A percentile compares a stretch with the other conserved stretches of the same genome.
These are phyloP conservation scores for Sorex araneus DNA, from an alignment of 2,113 vertebrate genomes.

Conservation along the genomic window DNA sequence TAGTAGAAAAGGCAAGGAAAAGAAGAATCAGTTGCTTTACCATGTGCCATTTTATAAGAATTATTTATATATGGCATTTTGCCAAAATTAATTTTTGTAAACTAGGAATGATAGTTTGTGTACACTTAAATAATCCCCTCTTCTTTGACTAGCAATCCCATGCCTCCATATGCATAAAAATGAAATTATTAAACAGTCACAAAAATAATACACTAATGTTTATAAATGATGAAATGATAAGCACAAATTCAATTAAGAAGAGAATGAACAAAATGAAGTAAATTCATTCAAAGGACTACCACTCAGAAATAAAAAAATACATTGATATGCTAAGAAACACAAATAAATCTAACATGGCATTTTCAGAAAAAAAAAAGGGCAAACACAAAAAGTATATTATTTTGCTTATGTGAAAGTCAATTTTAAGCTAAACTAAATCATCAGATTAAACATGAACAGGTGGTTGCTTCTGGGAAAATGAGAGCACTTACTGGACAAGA, in stretches of 20 bases:
- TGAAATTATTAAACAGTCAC: neutral
- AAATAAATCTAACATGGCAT: neutral
- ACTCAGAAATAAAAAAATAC: neutral
- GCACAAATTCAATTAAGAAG: constrained; percentile 33
- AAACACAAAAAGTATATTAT: neutral
- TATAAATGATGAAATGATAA: neutral
- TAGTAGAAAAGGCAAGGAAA: too few species aligned
- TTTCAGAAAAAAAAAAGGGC: neutral
- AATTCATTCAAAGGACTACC: neutral
- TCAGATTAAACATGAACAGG: neutral
- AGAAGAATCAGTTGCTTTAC: too few species aligned
- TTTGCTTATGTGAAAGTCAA: neutral
- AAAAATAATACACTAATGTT: neutral
- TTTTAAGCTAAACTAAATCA: constrained; percentile 4
- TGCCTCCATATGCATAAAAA: neutral
- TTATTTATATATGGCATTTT: neutral
- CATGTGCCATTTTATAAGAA: too few species aligned
- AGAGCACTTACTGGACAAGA: neutral
- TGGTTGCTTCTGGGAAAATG: neutral
- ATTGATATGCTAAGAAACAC: neutral
- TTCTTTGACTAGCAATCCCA: neutral
- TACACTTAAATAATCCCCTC: neutral
- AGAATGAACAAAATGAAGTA: constrained; percentile 1
- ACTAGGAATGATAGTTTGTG: neutral
- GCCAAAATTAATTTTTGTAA: neutral